These are phyloP conservation scores for Thunnus albacares DNA, from an alignment of 2,797 vertebrate species.

Conservation along the genomic window DNA sequence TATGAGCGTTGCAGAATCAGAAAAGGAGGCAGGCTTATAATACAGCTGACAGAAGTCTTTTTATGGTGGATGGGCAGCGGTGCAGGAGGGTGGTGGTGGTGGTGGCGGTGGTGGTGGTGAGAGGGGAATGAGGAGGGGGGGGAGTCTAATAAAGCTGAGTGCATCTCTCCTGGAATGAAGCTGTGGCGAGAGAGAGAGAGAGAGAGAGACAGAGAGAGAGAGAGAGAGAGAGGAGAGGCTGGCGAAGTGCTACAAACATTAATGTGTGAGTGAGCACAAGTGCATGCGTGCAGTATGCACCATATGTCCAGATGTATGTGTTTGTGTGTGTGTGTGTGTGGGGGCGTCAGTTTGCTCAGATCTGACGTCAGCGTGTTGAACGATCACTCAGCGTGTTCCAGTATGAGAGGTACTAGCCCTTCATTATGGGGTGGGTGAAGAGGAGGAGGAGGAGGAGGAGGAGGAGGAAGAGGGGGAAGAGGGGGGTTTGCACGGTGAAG, in stretches of 20 bases:
- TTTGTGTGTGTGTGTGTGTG: constrained; percentile 19
- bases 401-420: constrained; percentile 46
- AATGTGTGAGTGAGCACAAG: constrained; percentile 28
- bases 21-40: constrained; percentile 76
- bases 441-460: constrained; percentile 14
- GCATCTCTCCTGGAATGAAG: constrained; percentile 82
- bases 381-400: constrained; percentile 64
- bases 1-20: constrained; percentile 81
- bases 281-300: constrained; percentile 18
- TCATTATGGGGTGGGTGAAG: constrained; percentile 38
- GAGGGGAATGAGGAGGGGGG: not conserved
- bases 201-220: constrained; percentile 20
- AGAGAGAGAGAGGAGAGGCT: constrained; percentile 38
- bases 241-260: constrained; percentile 54
- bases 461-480: constrained; percentile 1
- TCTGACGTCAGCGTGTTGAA: constrained; percentile 69
- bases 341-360: constrained; percentile 34
- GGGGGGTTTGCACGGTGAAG: constrained; percentile 25
- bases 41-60: constrained; percentile 86
- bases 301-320: constrained; percentile 48
- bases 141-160: constrained; percentile 86
- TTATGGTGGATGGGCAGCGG: constrained; percentile 77
- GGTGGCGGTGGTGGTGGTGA: no score
- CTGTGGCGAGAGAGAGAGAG: constrained; percentile 47
- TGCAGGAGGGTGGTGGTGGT: constrained; percentile 7